Evolutionary conservation across 2,888 invertebrate species (phyloP).

Genomic region (Mesoligia furuncula): DNA sequence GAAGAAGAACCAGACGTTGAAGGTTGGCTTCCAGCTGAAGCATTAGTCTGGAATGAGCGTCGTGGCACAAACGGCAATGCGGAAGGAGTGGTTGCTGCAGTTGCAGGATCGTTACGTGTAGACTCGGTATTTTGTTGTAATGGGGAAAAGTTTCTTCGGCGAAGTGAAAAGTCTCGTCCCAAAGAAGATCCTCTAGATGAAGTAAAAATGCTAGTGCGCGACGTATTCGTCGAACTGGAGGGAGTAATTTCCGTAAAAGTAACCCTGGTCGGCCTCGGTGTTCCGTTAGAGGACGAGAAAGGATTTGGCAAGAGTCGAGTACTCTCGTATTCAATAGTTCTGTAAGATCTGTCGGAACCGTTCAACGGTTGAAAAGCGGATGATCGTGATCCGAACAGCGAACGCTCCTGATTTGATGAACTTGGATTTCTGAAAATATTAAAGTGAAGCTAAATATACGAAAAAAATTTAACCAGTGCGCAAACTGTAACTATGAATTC

Average conservation of each 20-base stretch:
- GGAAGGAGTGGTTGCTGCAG: constrained; percentile 49
- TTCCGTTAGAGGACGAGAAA: constrained; percentile 78
- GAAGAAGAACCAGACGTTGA: constrained; percentile 68
- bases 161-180: constrained; percentile 71
- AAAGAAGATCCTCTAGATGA: constrained; percentile 75
- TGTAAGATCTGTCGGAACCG: constrained; percentile 76
- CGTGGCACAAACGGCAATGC: constrained; percentile 48
- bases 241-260: constrained; percentile 70
- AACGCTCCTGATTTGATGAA: constrained; percentile 73
- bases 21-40: constrained; percentile 62
- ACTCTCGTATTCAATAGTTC: constrained; percentile 79
- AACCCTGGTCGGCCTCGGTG: constrained; percentile 70
- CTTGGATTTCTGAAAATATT: constrained; percentile 73
- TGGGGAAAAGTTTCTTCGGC: constrained; percentile 72
- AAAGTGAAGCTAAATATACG: constrained; percentile 3
- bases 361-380: constrained; percentile 86
- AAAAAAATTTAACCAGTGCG: background rate
- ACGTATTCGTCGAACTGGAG: constrained; percentile 72
- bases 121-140: constrained; percentile 61
- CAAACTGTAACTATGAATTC: background rate
- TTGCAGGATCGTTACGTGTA: constrained; percentile 48
- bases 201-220: constrained; percentile 85
- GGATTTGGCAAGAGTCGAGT: constrained; percentile 83
- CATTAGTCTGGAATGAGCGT: constrained; percentile 58
- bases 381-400: constrained; percentile 81